These are phyloP conservation scores for Lordiphosa clarofinis DNA, from an alignment of 1,140 invertebrate genomes.

Conservation along the genomic window DNA sequence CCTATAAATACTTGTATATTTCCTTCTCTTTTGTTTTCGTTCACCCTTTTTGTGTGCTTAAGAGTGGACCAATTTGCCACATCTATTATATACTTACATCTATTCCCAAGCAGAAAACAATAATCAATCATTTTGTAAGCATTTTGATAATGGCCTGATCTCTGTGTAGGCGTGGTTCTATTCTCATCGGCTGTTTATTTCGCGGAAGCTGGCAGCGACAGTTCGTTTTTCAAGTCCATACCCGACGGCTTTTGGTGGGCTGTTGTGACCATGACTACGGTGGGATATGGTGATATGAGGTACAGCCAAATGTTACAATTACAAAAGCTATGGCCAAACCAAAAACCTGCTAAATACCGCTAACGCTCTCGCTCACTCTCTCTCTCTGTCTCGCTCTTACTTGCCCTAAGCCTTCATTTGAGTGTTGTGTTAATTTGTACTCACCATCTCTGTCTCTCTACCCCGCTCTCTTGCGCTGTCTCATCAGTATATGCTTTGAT, in stretches of 20 bases:
- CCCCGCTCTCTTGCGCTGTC: constrained; percentile 1
- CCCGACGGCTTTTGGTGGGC: constrained; percentile 99
- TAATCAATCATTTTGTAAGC: constrained; percentile 18
- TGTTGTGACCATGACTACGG: constrained; percentile 99
- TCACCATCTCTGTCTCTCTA: constrained; percentile 12
- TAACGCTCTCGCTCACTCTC: constrained; percentile 15
- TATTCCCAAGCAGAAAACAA: constrained; percentile 55
- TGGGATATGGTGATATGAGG: constrained; percentile 99
- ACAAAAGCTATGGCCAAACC: constrained; percentile 7
- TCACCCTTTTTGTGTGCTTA: too few relatives aligned
- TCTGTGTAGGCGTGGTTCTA: constrained; percentile 94
- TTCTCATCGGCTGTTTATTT: constrained; percentile 99
- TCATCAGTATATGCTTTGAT: constrained; percentile 18
- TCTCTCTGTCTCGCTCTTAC: constrained; percentile 12
- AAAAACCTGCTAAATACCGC: constrained; percentile 14
- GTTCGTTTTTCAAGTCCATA: constrained; percentile 99
- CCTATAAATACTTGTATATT: constrained; percentile 2
- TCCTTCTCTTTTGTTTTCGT: too few relatives aligned
- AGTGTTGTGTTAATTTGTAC: too few relatives aligned
- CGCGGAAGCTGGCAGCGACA: constrained; percentile 97
- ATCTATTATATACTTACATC: constrained; percentile 1
- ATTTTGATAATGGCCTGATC: constrained; percentile 80
- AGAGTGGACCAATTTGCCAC: background rate
- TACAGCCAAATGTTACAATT: constrained; percentile 80
- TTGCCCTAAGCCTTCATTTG: constrained; percentile 5